phyloP scores from a whole-genome alignment of 2,113 vertebrate genomes.

The Rhegmatorhina hoffmannsi region DNA sequence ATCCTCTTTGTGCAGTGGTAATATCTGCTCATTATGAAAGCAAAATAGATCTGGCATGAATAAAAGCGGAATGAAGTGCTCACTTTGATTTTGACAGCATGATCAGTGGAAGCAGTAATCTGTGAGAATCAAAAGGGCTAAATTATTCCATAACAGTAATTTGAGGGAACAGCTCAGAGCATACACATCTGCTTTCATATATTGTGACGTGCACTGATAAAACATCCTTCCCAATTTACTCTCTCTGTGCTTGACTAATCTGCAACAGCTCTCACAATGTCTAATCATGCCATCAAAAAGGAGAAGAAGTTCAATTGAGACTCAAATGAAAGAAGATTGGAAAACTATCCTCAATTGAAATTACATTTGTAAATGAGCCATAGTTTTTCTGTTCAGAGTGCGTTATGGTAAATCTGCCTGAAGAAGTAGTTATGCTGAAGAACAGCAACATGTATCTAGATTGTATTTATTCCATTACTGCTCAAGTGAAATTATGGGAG shows the following conservation, averaged over 20 bases:
- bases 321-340: constrained; percentile 88
- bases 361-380: constrained; percentile 92
- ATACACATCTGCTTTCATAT: constrained; percentile 87
- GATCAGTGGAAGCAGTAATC: constrained; percentile 90
- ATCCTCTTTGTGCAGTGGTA: constrained; percentile 88
- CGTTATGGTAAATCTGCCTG: constrained; percentile 79
- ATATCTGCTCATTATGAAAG: constrained; percentile 93
- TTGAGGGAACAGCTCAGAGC: constrained; percentile 87
- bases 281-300: constrained; percentile 92
- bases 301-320: constrained; percentile 81
- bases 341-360: constrained; percentile 88
- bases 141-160: constrained; percentile 91
- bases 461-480: constrained; percentile 70
- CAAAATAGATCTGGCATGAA: constrained; percentile 91
- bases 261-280: constrained; percentile 84
- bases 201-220: constrained; percentile 90
- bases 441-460: constrained; percentile 64
- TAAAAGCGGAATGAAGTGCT: constrained; percentile 86
- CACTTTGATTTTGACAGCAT: constrained; percentile 88
- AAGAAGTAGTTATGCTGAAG: constrained; percentile 69
- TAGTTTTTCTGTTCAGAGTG: constrained; percentile 81
- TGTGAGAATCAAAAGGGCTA: constrained; percentile 86
- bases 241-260: constrained; percentile 90
- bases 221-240: constrained; percentile 96
- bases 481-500: constrained; percentile 52